Percentiles rank a stretch among this genome's conserved stretches.
Evolutionary conservation across 2,113 vertebrate species (phyloP).

Genomic region (Anas platyrhynchos): DNA sequence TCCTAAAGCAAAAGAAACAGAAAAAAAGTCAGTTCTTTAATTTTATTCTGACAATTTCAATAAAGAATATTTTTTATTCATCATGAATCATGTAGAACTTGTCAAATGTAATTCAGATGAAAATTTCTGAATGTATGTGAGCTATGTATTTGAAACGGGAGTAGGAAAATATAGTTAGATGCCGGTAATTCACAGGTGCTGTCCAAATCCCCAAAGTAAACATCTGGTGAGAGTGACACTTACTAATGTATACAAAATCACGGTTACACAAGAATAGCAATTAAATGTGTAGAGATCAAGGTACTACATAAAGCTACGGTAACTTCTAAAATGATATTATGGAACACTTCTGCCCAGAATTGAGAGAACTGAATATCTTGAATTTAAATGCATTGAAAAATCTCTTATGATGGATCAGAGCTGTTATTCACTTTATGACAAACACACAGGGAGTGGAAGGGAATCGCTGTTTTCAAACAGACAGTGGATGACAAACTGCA

Average conservation of each 20-base stretch:
- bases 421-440: constrained; percentile 74
- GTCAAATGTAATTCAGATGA: constrained; percentile 68
- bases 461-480: constrained; percentile 70
- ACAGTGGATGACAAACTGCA: constrained; percentile 70
- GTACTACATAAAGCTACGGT: constrained; percentile 67
- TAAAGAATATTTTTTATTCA: constrained; percentile 70
- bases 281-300: constrained; percentile 76
- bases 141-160: constrained; percentile 74
- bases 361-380: constrained; percentile 62
- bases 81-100: constrained; percentile 58
- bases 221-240: constrained; percentile 81
- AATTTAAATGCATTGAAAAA: constrained; percentile 71
- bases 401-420: constrained; percentile 75
- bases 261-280: constrained; percentile 78
- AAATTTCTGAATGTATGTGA: constrained; percentile 74
- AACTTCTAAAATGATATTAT: constrained; percentile 64
- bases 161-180: constrained; percentile 70
- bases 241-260: constrained; percentile 80
- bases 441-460: constrained; percentile 48
- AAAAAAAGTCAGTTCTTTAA: constrained; percentile 85
- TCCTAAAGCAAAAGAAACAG: constrained; percentile 93
- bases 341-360: constrained; percentile 53
- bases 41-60: constrained; percentile 75
- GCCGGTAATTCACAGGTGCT: constrained; percentile 80
- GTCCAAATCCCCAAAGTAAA: constrained; percentile 80